These are phyloP conservation scores for Drosophila mayaguana DNA, from an alignment of 2,888 invertebrate genomes.

Conservation along the genomic window DNA sequence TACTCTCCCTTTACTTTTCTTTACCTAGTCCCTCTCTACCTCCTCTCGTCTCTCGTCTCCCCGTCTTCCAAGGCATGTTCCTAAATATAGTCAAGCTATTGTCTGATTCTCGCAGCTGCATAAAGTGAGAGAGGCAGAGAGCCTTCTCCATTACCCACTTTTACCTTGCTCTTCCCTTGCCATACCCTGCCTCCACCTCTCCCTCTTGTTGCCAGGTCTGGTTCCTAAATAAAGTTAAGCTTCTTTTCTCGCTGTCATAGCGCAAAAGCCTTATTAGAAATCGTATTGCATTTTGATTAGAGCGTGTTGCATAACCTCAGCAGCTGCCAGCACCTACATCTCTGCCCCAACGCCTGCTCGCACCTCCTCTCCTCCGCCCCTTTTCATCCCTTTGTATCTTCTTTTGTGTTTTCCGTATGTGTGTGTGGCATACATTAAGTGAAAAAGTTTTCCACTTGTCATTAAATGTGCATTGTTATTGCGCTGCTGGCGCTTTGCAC, in stretches of 20 bases:
- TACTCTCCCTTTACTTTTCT: background rate
- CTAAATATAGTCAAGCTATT: background rate
- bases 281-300: slow-evolving; percentile 65
- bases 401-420: slow-evolving; percentile 3
- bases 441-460: slow-evolving; percentile 80
- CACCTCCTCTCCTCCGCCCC: background rate
- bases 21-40: background rate
- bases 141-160: slow-evolving; percentile 3
- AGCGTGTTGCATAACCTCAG: slow-evolving; percentile 65
- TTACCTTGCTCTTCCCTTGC: background rate
- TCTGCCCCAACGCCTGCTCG: background rate
- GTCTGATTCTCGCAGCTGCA: background rate
- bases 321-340: slow-evolving; percentile 10
- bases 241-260: slow-evolving; percentile 28
- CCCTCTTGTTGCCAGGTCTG: background rate
- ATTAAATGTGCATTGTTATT: slow-evolving; percentile 80
- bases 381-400: slow-evolving; percentile 6
- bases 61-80: background rate
- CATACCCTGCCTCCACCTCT: background rate
- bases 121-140: background rate
- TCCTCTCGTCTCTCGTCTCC: too few relatives aligned
- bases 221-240: slow-evolving; percentile 66
- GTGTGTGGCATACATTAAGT: slow-evolving; percentile 76
- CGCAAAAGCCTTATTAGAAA: slow-evolving; percentile 61
- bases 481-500: slow-evolving; percentile 60